Base-by-base conservation (phyloP, 2,113 vertebrate genomes). In the Atlantisia rogersi region DNA sequence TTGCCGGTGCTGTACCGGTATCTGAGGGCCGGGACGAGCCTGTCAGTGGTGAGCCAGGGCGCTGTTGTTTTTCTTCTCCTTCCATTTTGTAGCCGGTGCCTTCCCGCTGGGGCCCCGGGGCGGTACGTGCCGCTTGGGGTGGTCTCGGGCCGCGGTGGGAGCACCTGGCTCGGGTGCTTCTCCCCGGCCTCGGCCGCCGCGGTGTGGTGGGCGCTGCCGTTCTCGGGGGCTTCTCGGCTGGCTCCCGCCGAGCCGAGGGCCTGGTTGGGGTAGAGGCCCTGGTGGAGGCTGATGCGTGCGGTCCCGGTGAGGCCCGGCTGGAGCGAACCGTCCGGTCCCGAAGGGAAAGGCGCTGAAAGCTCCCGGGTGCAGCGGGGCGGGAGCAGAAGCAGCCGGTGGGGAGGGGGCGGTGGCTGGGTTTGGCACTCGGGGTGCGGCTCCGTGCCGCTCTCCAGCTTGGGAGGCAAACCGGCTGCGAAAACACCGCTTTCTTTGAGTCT, bases 281-380 rank as follows among this genome's bases (percentile, higher is more conserved):
- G 9, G 1, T 4, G 24, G 19, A 12, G 48, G 46, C 28, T 22
- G 10, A 42, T 13, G 31, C 0, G 10, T 7, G 46, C 48, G 26
- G 46, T 32, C 11, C 18, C 6, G 0, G 2, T 3, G 79, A 2
- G 35, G 26, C 11, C 25, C 5, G 6, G 31, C 11, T 5, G 4
- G 32, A 12, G 1, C 6, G 46, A 28, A 6, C 52, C 10, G 6
- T 12, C n/a, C 18, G 10, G 5, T 5, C 18, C 17, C 5, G 12
- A 2, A 32, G 3, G 18, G 24, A 5, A 10, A 22, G 12, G 3
- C 7, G 19, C 12, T 12, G 6, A 44, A 40, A 55, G 8, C 5
- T 5, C 10, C 9, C 3, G 6, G 32, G 7, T 21, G 15, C 9
- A 6, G 5, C 2, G 3, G 21, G 20, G 4, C 12, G 58, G 67